A percentile compares a stretch with the other conserved stretches of the same genome.
phyloP scores from a whole-genome alignment of 2,113 vertebrate species.

The Austrofundulus limnaeus region DNA sequence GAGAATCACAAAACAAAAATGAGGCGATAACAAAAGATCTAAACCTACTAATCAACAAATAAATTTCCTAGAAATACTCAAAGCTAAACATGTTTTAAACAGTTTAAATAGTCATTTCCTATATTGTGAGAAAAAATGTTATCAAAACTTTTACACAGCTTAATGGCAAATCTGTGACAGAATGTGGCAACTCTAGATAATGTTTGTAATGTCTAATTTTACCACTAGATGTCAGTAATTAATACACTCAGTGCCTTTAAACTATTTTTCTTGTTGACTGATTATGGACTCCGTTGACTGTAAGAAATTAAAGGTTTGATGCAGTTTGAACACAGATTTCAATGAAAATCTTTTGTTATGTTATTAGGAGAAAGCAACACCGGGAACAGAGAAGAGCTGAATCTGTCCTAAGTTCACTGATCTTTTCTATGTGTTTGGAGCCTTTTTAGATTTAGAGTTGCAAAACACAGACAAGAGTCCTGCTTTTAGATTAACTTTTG shows the following conservation, averaged over 20 bases:
- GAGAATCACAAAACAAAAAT: no score
- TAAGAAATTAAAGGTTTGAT: neutral
- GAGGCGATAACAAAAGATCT: no score
- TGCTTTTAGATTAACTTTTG: neutral
- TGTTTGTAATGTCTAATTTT: neutral
- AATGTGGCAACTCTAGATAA: neutral
- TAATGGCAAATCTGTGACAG: no score
- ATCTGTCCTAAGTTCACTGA: neutral
- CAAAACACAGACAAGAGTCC: neutral
- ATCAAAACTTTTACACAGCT: no score
- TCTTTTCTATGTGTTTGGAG: neutral
- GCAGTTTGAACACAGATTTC: neutral
- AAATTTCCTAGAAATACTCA: no score
- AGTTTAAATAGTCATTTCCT: no score
- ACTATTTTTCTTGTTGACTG: neutral
- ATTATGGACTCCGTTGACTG: neutral
- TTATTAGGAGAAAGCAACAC: neutral
- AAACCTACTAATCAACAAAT: no score
- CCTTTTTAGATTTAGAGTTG: neutral
- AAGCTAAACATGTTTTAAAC: no score
- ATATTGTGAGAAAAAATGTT: no score
- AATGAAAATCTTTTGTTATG: neutral
- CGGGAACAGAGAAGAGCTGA: neutral
- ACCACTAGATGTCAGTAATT: neutral
- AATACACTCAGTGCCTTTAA: neutral